A percentile compares a stretch with the other conserved stretches of the same genome.
phyloP scores from a whole-genome alignment of 2,113 vertebrate species.

The Silurus glanis region DNA sequence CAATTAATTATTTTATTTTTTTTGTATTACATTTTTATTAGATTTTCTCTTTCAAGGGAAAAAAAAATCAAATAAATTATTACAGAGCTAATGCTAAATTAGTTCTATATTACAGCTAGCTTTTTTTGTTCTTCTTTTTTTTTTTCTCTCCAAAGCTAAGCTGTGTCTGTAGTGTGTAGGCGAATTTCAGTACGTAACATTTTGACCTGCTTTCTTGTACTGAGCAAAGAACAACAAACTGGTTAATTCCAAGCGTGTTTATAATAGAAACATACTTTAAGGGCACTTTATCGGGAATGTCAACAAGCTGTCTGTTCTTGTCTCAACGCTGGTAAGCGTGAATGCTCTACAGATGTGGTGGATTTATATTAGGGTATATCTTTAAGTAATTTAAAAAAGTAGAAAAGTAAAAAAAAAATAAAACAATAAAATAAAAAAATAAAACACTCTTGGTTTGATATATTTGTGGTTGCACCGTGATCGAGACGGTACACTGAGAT shows the following conservation, averaged over 20 bases:
- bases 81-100: background rate
- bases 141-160: background rate
- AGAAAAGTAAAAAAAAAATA: no score
- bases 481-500: background rate
- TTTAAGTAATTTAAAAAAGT: no score
- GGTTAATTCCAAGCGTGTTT: background rate
- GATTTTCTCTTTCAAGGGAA: background rate
- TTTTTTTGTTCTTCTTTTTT: no score
- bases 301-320: background rate
- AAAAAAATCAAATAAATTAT: background rate
- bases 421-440: no score
- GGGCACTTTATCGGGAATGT: background rate
- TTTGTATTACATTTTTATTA: background rate
- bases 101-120: background rate
- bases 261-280: background rate
- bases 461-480: constrained; percentile 9
- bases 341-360: background rate
- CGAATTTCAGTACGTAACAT: background rate
- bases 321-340: background rate
- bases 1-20: background rate
- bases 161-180: background rate
- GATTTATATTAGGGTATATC: background rate
- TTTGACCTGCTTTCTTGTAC: background rate
- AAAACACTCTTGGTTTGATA: background rate
- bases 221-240: background rate